These are phyloP conservation scores for Tylochromis polylepis DNA, from an alignment of 2,113 vertebrate species.

Conservation along the genomic window DNA sequence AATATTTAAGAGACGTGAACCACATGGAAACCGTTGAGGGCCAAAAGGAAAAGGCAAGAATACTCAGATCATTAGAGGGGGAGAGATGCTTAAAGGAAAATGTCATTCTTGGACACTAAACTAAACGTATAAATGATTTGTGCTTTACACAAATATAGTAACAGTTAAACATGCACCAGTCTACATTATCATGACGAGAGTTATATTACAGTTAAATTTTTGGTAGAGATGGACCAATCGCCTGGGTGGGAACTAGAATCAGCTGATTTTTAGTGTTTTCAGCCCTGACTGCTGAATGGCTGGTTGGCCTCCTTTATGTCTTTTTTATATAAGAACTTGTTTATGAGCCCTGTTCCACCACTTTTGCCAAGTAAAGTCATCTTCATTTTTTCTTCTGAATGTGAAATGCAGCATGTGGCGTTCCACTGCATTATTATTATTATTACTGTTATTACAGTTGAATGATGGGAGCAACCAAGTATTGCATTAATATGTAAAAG, in stretches of 20 bases:
- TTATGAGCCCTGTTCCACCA: not conserved
- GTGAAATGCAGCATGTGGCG: not conserved
- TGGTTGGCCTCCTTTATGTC: not conserved
- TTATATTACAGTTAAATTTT: not conserved
- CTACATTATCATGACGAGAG: not conserved
- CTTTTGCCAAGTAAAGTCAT: not conserved
- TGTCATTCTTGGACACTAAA: not conserved
- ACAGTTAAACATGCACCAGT: not conserved
- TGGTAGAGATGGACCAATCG: not conserved
- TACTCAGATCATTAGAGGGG: not conserved
- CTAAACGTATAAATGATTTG: not conserved
- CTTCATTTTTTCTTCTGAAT: not conserved
- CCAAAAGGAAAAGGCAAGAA: not conserved
- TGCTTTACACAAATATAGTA: not conserved
- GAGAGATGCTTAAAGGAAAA: not conserved
- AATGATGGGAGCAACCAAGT: not conserved
- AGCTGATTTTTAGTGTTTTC: not conserved
- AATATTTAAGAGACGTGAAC: not conserved
- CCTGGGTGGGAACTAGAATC: not conserved
- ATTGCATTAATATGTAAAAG: not conserved
- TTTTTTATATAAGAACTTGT: not conserved
- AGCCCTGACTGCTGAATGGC: not conserved
- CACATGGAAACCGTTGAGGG: not conserved
- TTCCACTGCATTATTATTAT: not conserved
- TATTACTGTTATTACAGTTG: not conserved